phyloP scores from a whole-genome alignment of 2,888 invertebrate species.

The Ommatoiulus sabulosus region DNA sequence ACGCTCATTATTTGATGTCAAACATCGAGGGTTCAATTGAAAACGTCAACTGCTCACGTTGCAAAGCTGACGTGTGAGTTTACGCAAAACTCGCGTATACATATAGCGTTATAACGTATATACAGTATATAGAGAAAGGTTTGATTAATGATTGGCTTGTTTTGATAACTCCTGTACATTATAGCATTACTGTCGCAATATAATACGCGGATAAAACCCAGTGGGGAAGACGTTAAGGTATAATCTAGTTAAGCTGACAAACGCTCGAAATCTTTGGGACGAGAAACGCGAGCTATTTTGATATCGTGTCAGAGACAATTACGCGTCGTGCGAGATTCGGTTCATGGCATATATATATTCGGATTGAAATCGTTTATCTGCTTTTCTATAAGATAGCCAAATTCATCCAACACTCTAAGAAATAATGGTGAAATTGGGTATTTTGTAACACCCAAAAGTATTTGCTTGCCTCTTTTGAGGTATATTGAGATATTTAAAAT shows the following conservation, averaged over 20 bases:
- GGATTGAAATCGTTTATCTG: too few species aligned
- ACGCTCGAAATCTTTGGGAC: neutral
- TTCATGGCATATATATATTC: too few species aligned
- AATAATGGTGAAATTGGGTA: too few species aligned
- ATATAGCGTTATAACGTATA: too few species aligned
- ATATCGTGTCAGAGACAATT: too few species aligned
- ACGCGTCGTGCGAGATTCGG: too few species aligned
- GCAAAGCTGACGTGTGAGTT: neutral
- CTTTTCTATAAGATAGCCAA: too few species aligned
- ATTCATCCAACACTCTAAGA: too few species aligned
- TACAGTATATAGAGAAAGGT: neutral
- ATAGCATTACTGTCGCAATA: neutral
- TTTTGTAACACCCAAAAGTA: too few species aligned
- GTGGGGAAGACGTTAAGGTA: neutral
- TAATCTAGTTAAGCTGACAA: neutral
- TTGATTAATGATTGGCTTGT: slow-evolving; percentile 14
- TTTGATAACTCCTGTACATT: neutral
- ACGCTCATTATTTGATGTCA: slow-evolving; percentile 34
- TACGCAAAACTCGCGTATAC: neutral
- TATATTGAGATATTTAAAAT: too few species aligned
- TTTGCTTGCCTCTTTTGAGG: too few species aligned
- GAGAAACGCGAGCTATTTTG: neutral
- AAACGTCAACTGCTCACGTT: neutral
- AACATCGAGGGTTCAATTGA: slow-evolving; percentile 1
- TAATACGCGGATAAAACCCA: neutral